Evolutionary conservation across 2,797 vertebrate species (phyloP).

Genomic region (Danio aesculapii): DNA sequence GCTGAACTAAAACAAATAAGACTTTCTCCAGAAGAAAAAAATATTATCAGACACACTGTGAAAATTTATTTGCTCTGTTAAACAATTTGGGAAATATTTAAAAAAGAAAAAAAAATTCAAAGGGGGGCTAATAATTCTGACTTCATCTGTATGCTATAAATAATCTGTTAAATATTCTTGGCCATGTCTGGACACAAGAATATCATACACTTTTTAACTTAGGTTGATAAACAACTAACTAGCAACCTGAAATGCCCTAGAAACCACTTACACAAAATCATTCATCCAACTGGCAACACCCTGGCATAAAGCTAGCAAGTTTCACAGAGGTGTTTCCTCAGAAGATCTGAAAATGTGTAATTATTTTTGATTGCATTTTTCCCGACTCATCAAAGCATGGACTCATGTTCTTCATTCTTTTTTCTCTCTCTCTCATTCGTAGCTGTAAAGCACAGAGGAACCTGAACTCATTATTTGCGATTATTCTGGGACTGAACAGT

Average conservation of each 20-base stretch:
- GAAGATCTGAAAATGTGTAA: neutral
- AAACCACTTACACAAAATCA: neutral
- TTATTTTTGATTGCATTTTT: neutral
- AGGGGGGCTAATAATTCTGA: no score
- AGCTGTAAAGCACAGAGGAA: conserved; percentile 97
- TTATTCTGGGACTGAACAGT: conserved; percentile 97
- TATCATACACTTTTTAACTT: neutral
- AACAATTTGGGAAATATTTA: no score
- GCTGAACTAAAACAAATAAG: no score
- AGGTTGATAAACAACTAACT: neutral
- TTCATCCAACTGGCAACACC: neutral
- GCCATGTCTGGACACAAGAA: neutral
- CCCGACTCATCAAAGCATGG: neutral
- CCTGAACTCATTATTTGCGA: conserved; percentile 95
- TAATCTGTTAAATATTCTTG: no score
- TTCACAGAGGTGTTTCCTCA: neutral
- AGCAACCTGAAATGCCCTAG: neutral
- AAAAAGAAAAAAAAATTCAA: no score
- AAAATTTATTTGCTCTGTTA: no score
- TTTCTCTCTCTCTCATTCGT: conserved; percentile 17
- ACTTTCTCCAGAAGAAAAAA: no score
- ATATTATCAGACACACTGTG: no score
- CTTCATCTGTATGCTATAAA: no score
- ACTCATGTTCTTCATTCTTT: neutral
- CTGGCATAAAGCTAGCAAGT: neutral